A percentile compares a stretch with the other conserved stretches of the same genome.
These are phyloP conservation scores for Atta texana DNA, from an alignment of 1,140 invertebrate species.

Conservation along the genomic window DNA sequence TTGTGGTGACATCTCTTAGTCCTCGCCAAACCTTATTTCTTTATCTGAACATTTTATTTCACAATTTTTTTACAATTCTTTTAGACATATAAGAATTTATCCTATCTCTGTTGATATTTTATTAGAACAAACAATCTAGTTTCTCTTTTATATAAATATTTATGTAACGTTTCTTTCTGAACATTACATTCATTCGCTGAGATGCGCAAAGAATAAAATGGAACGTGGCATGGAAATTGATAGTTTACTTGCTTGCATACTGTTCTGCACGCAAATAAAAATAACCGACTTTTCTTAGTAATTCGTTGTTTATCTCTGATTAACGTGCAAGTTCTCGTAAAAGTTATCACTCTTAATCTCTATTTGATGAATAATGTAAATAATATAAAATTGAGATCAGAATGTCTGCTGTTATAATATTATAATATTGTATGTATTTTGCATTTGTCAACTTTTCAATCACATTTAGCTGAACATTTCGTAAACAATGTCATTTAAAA, in stretches of 20 bases:
- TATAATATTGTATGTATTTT: slow-evolving; percentile 22
- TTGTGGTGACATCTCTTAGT: background rate
- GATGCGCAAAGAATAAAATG: slow-evolving; percentile 33
- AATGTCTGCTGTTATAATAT: slow-evolving; percentile 23
- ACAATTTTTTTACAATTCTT: background rate
- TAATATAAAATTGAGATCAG: background rate
- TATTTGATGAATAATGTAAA: slow-evolving; percentile 14
- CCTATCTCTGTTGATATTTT: slow-evolving; percentile 5
- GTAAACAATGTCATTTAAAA: slow-evolving; percentile 16
- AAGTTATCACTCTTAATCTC: background rate
- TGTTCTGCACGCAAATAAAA: slow-evolving; percentile 36
- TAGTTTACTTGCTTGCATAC: slow-evolving; percentile 44
- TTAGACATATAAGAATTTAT: background rate
- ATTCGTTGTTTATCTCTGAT: slow-evolving; percentile 25
- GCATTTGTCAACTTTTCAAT: background rate
- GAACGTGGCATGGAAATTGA: slow-evolving; percentile 22
- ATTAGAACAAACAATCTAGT: background rate
- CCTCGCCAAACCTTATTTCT: background rate
- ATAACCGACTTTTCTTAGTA: background rate
- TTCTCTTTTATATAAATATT: slow-evolving; percentile 11
- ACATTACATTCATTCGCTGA: slow-evolving; percentile 37
- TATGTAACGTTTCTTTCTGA: slow-evolving; percentile 12
- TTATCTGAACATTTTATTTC: background rate
- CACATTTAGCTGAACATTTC: slow-evolving; percentile 6
- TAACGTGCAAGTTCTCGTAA: background rate